Evolutionary conservation across 2,888 invertebrate species (phyloP).

Genomic region (Nemurella pictetii): DNA sequence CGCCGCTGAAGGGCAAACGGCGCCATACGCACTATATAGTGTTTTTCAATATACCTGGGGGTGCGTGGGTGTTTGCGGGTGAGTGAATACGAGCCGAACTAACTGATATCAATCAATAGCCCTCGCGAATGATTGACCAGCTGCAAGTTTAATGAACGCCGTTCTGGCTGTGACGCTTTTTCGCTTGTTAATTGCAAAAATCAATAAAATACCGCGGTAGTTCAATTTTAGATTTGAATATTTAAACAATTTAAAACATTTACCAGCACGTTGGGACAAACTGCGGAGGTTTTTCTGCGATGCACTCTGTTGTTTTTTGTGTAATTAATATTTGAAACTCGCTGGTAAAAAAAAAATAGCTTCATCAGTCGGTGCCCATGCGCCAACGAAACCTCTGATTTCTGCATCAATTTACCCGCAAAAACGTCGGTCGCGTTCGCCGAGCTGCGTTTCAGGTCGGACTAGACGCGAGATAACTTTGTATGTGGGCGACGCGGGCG

Average conservation of each 20-base stretch:
- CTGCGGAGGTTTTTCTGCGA: not conserved
- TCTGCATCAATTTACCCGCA: too few relatives aligned
- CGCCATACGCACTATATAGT: too few relatives aligned
- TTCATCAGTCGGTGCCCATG: too few relatives aligned
- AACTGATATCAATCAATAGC: not conserved
- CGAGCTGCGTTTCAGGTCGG: too few relatives aligned
- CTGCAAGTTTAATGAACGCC: not conserved
- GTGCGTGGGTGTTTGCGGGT: too few relatives aligned
- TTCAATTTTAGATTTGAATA: not conserved
- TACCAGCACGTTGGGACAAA: not conserved
- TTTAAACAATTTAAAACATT: not conserved
- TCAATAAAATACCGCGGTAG: not conserved
- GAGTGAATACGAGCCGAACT: too few relatives aligned
- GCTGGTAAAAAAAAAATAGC: not conserved
- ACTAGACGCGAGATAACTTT: too few relatives aligned
- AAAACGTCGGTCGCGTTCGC: too few relatives aligned
- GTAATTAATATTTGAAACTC: not conserved
- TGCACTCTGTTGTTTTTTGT: not conserved
- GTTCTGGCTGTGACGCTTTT: not conserved
- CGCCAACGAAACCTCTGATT: too few relatives aligned
- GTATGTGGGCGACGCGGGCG: too few relatives aligned
- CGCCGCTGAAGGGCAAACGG: too few relatives aligned
- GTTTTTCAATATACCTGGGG: too few relatives aligned
- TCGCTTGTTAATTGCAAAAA: not conserved
- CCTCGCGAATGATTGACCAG: not conserved